Conservation (phyloP, 2,113 vertebrate species). For the Calyptommatus sinebrachiatus region DNA sequence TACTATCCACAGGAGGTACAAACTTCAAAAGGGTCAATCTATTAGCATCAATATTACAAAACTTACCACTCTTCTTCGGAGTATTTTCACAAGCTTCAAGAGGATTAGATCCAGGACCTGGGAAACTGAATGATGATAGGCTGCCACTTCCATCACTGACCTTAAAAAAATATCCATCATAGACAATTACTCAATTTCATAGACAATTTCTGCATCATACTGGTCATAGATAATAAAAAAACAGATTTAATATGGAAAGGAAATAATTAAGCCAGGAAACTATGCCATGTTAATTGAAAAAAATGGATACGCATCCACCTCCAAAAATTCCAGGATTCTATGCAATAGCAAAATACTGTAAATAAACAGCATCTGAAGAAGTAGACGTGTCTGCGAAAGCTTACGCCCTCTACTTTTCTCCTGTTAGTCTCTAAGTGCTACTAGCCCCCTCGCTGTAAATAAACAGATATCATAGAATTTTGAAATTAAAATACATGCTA, state of each 20-base stretch:
- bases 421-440: no score
- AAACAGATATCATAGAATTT: no score
- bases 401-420: no score
- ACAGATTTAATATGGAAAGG: not conserved
- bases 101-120: slow-evolving; percentile 63
- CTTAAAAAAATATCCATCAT: slow-evolving; percentile 61
- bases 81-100: slow-evolving; percentile 71
- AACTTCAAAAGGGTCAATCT: not conserved
- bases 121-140: slow-evolving; percentile 69
- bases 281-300: no score
- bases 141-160: slow-evolving; percentile 81
- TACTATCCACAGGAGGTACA: not conserved
- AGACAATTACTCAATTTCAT: slow-evolving; percentile 27
- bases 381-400: no score
- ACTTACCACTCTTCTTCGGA: slow-evolving; percentile 77
- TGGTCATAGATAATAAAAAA: not conserved
- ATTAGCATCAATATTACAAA: not conserved
- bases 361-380: no score
- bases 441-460: no score
- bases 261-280: no score
- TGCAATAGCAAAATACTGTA: no score
- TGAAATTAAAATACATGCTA: no score
- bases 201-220: not conserved
- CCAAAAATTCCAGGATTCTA: no score
- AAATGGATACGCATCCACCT: no score